A percentile compares a stretch with the other conserved stretches of the same genome.
These are phyloP conservation scores for Trachelipus rathkii DNA, from an alignment of 1,140 invertebrate genomes.

Conservation along the genomic window DNA sequence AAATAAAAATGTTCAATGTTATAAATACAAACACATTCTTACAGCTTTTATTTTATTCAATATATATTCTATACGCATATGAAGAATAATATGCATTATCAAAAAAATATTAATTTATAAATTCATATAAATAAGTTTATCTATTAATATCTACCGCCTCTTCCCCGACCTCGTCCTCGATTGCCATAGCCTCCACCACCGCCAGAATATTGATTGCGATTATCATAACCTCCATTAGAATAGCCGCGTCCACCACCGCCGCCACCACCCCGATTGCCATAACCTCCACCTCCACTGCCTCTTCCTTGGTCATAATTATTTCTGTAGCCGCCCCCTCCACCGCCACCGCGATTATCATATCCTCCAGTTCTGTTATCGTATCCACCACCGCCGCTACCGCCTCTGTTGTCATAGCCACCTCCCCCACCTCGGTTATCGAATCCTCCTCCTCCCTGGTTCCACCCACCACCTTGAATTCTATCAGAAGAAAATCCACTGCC, in stretches of 20 bases:
- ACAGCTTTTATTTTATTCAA: too few relatives aligned
- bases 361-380: not conserved
- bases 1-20: too few relatives aligned
- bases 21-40: too few relatives aligned
- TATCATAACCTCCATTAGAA: constrained; percentile 4
- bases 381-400: not conserved
- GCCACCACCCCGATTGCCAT: constrained; percentile 3
- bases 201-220: not conserved
- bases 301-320: not conserved
- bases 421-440: not conserved
- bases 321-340: constrained; percentile 18
- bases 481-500: constrained; percentile 18
- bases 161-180: constrained; percentile 17
- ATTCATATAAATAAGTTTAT: not conserved
- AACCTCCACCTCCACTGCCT: constrained; percentile 23
- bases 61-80: too few relatives aligned
- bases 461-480: constrained; percentile 19
- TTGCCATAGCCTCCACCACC: constrained; percentile 16
- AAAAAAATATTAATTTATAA: too few relatives aligned
- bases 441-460: constrained; percentile 24
- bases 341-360: constrained; percentile 20
- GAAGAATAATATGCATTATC: too few relatives aligned
- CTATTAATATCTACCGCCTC: constrained; percentile 19
- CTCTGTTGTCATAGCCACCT: constrained; percentile 12
- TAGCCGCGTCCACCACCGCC: not conserved